These are phyloP conservation scores for Epizoanthus stellaris DNA, from an alignment of 92 coral and sea anemone genomes.

Conservation along the genomic window DNA sequence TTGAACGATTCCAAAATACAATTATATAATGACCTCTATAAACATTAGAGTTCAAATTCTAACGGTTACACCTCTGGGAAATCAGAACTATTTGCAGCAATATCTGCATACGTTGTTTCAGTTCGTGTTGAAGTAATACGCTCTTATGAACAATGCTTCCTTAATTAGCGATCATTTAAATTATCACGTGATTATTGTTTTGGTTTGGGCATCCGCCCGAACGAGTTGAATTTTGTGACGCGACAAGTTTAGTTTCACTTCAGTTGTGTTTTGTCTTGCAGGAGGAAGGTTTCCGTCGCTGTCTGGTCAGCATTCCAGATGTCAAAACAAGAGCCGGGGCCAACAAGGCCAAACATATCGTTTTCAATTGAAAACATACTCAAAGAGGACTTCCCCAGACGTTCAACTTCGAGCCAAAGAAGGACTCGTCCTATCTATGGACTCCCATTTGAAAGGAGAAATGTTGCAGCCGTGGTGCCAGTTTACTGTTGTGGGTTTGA, in stretches of 20 bases:
- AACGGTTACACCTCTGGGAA: conserved; percentile 20
- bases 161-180: conserved; percentile 41
- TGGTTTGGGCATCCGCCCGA: conserved; percentile 38
- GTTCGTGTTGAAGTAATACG: conserved; percentile 36
- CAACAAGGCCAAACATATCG: conserved; percentile 27
- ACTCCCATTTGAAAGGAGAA: conserved; percentile 42
- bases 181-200: conserved; percentile 50
- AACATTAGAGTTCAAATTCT: conserved; percentile 9
- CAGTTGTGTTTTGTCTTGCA: conserved; percentile 39
- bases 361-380: conserved; percentile 43
- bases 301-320: conserved; percentile 30
- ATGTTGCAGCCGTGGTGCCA: conserved; percentile 19
- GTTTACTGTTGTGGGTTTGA: conserved; percentile 30
- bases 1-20: conserved; percentile 12
- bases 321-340: conserved; percentile 49
- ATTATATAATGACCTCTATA: neutral
- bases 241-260: conserved; percentile 33
- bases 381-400: conserved; percentile 28
- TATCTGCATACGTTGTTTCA: conserved; percentile 33
- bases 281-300: conserved; percentile 9
- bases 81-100: conserved; percentile 27
- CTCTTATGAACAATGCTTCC: conserved; percentile 19
- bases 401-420: conserved; percentile 23
- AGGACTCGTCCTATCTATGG: conserved; percentile 10
- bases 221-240: conserved; percentile 39